A percentile compares a stretch with the other conserved stretches of the same genome.
These are phyloP conservation scores for Podarcis lilfordi DNA, from an alignment of 2,797 vertebrate species.

Conservation along the genomic window DNA sequence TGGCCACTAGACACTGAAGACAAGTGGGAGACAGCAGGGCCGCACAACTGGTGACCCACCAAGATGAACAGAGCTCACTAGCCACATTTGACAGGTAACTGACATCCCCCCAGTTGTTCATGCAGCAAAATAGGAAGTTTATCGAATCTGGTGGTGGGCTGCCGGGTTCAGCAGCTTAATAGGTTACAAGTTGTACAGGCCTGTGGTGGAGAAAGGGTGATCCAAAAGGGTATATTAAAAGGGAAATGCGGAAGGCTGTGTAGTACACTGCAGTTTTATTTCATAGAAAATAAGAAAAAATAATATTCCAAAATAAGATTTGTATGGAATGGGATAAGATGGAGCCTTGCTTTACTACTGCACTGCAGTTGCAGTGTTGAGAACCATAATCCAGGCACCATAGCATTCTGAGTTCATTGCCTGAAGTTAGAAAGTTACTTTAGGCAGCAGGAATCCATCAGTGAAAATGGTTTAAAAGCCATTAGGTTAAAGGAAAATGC, in stretches of 20 bases:
- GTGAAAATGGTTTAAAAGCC: accelerated
- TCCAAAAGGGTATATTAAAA: neutral
- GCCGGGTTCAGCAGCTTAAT: neutral
- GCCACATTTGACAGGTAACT: neutral
- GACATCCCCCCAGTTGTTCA: neutral
- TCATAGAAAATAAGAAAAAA: neutral
- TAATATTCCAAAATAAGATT: neutral
- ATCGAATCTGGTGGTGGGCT: neutral
- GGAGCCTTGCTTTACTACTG: neutral
- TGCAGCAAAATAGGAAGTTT: neutral
- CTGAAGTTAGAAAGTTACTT: accelerated
- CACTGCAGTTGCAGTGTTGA: neutral
- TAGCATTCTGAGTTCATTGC: neutral
- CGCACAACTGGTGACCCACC: neutral
- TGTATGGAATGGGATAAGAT: neutral
- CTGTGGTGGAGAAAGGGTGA: neutral
- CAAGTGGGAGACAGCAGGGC: neutral
- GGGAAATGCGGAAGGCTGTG: neutral
- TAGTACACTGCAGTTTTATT: neutral
- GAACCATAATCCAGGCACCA: neutral
- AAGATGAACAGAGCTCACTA: neutral
- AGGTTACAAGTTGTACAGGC: neutral
- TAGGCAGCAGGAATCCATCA: accelerated
- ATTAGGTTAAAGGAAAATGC: neutral
- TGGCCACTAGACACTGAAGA: neutral